Evolutionary conservation across 2,113 vertebrate species (phyloP).

Genomic region (Gyps fulvus): DNA sequence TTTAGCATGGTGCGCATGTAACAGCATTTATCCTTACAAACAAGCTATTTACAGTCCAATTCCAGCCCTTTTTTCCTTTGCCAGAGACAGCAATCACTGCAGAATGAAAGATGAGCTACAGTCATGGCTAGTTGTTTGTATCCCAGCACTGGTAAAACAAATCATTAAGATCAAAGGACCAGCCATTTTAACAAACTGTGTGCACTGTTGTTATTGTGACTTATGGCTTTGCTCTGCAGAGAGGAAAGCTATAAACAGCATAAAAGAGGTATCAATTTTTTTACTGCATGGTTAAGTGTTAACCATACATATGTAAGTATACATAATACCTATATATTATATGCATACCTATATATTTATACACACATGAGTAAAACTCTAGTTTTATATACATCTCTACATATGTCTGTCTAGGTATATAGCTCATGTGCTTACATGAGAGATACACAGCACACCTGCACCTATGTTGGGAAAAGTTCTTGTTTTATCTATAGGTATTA

Average conservation of each 20-base stretch:
- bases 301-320: not conserved
- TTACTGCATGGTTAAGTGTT: not conserved
- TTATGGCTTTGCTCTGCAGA: not conserved
- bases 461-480: not conserved
- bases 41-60: not conserved
- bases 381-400: too few relatives aligned
- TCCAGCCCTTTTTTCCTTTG: not conserved
- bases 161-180: not conserved
- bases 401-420: not conserved
- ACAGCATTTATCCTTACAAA: not conserved
- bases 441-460: not conserved
- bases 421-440: not conserved
- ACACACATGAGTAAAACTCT: fast-evolving
- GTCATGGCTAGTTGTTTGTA: not conserved
- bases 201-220: not conserved
- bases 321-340: not conserved
- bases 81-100: not conserved
- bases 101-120: not conserved
- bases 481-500: not conserved
- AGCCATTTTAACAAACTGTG: not conserved
- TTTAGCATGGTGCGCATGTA: not conserved
- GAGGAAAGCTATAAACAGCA: not conserved
- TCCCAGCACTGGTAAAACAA: not conserved
- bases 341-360: not conserved
- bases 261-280: not conserved